Conservation (phyloP, 2,888 invertebrate species). For the Drosophila quasianomalipes region DNA sequence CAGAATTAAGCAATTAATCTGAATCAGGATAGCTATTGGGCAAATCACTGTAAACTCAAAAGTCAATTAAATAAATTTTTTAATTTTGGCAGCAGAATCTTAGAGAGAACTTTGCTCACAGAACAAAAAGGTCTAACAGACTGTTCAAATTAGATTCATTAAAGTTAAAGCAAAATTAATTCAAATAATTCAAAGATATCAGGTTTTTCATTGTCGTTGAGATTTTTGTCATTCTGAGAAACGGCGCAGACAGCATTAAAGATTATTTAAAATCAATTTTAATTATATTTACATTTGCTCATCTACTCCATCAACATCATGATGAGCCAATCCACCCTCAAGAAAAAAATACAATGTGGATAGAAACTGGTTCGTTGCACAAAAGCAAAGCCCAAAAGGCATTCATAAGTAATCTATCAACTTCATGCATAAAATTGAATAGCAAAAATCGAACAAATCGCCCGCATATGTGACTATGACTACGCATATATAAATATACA, state of each 20-base stretch:
- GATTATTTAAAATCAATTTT: neutral
- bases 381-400: conserved; percentile 49
- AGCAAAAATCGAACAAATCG: conserved; percentile 70
- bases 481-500: conserved; percentile 8
- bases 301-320: conserved; percentile 12
- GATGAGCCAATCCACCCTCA: conserved; percentile 37
- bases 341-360: neutral
- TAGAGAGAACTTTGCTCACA: neutral
- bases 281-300: conserved; percentile 19
- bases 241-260: neutral
- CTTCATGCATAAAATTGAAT: conserved; percentile 73
- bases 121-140: too few relatives aligned
- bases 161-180: neutral
- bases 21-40: neutral
- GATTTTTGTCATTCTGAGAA: neutral
- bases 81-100: neutral
- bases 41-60: neutral
- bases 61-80: neutral
- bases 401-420: conserved; percentile 76
- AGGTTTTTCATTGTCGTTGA: neutral
- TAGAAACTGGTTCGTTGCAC: conserved; percentile 43
- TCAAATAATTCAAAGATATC: neutral
- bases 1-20: neutral
- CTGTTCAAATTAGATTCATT: too few relatives aligned
- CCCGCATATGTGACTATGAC: conserved; percentile 66